Conservation (phyloP, 2,888 invertebrate species). For the Melolontha melolontha region DNA sequence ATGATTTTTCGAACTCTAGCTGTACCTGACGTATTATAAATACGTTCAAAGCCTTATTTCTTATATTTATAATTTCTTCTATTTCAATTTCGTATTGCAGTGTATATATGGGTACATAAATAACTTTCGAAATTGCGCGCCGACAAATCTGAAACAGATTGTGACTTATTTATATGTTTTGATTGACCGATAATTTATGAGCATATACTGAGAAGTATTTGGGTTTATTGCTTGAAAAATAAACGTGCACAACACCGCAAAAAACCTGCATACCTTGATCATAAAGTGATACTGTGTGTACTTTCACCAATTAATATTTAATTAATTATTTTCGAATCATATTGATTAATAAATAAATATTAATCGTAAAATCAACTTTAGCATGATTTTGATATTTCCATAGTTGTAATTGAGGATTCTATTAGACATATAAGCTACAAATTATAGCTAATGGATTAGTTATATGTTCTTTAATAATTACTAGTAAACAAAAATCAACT, state of each 20-base stretch:
- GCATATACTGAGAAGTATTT: slow-evolving; percentile 24
- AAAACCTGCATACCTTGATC: slow-evolving; percentile 16
- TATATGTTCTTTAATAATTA: no score
- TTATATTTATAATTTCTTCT: no score
- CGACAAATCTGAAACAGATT: slow-evolving; percentile 18
- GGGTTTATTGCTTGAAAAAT: slow-evolving; percentile 33
- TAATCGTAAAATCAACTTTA: slow-evolving; percentile 1
- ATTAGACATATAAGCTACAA: no score
- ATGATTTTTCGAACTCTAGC: no score
- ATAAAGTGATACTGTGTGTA: slow-evolving; percentile 11
- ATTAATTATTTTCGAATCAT: slow-evolving; percentile 16
- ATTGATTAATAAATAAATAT: slow-evolving; percentile 1
- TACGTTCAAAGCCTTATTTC: no score
- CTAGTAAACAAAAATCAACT: no score
- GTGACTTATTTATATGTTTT: slow-evolving; percentile 14
- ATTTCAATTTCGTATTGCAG: not conserved
- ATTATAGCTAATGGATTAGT: no score
- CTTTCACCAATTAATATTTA: slow-evolving; percentile 28
- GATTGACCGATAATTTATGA: slow-evolving; percentile 29
- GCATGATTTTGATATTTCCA: not conserved
- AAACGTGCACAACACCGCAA: slow-evolving; percentile 7
- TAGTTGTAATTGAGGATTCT: no score
- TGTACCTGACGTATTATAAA: no score
- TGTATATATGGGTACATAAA: slow-evolving; percentile 1
- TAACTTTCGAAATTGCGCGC: slow-evolving; percentile 26